Evolutionary conservation across 2,797 vertebrate genomes (phyloP), one percentile per base, ranked within the genome.

Genomic region (Helarctos malayanus): DNA sequence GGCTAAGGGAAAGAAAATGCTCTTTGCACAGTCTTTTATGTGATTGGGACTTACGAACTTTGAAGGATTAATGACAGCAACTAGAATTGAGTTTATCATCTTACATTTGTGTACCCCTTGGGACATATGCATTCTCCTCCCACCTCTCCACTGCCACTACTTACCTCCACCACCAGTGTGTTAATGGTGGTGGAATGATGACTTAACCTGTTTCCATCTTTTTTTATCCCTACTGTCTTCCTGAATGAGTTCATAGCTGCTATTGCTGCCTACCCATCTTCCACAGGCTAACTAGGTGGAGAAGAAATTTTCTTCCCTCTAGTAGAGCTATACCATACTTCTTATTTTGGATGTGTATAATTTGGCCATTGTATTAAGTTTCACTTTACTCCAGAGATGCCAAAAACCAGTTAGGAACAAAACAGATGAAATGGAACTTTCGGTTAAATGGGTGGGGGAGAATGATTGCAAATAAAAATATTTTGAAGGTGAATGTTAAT

Each of bases 401-500:
- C 73, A 94, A 38, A 16, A 89, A 35, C 57, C 45, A 47, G 21
- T 41, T 68, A 75, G 81, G 45, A 71, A 71, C 27, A 32, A 85
- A 92, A 81, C 14, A 56, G 75, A 71, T 78, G 41, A 78, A 80
- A 86, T 41, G 15, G 41, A 14, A 10, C 63, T 85, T 91, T n/a
- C 65, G 81, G 73, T 10, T 88, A 49, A 80, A 38, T 61, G 63
- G 54, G 1, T 49, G 80, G 19, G 21, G 5, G 49, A 92, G 13
- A 27, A 63, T 89, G 29, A 65, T 56, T 75, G n/a, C 49, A 90
- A 68, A 88, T 78, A 63, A 78, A 91, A 73, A 16, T 41, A 81
- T 93, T 93, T 93, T 59, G 56, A 27, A 95, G 54, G 45, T 38
- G 7, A 95, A 47, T 81, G 9, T 84, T 94, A 91, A 57, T 87